phyloP scores from a whole-genome alignment of 2,797 vertebrate genomes.

The Synanceia verrucosa region DNA sequence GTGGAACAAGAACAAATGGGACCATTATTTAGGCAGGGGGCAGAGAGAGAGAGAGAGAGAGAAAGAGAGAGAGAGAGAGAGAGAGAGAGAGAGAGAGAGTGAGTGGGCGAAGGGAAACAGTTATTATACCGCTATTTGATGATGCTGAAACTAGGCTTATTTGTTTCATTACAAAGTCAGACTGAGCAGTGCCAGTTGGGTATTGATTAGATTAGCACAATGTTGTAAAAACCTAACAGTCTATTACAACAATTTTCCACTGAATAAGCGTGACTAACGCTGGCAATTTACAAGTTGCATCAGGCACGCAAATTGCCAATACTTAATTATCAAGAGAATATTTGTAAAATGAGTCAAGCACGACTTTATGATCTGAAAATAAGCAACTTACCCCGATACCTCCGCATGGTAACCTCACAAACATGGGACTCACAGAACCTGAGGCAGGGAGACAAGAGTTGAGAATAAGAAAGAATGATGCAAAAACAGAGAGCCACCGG shows the following conservation, averaged over 20 bases:
- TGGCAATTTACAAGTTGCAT: constrained; percentile 28
- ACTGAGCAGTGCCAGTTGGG: constrained; percentile 18
- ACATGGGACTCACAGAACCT: constrained; percentile 94
- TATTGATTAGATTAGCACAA: constrained; percentile 59
- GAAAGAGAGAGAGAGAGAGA: constrained; percentile 44
- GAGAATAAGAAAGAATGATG: not conserved
- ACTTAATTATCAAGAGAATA: constrained; percentile 34
- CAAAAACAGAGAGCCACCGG: constrained; percentile 3
- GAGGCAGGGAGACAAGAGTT: constrained; percentile 39
- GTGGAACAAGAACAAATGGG: constrained; percentile 82
- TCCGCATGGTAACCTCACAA: constrained; percentile 95
- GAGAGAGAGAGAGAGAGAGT: constrained; percentile 43
- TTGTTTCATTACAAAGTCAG: constrained; percentile 40
- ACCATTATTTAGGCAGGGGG: constrained; percentile 81
- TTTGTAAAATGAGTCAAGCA: constrained; percentile 34
- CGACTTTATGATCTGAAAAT: constrained; percentile 17
- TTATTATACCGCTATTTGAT: constrained; percentile 48
- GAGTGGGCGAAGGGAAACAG: constrained; percentile 55
- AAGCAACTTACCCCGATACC: constrained; percentile 93
- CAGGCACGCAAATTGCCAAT: constrained; percentile 26
- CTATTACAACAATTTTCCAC: constrained; percentile 58
- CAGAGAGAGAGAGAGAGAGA: constrained; percentile 39
- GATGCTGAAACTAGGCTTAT: constrained; percentile 44
- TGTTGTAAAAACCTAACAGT: constrained; percentile 32
- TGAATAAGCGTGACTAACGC: constrained; percentile 53